These are phyloP conservation scores for Scaptomyza pallida DNA, from an alignment of 1,140 invertebrate genomes.

Conservation along the genomic window DNA sequence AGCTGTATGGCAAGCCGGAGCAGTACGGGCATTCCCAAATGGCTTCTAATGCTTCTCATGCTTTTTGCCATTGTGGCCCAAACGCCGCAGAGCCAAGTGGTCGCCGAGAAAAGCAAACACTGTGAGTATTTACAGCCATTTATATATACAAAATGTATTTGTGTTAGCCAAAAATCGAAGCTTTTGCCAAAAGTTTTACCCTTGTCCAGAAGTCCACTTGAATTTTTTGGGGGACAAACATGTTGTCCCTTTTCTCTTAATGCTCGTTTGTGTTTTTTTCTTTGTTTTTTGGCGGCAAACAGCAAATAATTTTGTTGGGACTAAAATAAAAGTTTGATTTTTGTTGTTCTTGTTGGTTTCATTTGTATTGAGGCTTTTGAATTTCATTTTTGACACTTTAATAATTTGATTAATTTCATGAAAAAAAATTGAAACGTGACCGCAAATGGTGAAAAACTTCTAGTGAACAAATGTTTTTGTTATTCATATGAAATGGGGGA, in stretches of 20 bases:
- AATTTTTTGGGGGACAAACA: slow-evolving; percentile 35
- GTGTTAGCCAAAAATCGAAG: slow-evolving; percentile 27
- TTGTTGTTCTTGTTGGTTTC: too few species aligned
- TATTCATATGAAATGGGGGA: neutral
- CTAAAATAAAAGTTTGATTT: slow-evolving; percentile 33
- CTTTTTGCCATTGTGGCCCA: slow-evolving; percentile 71
- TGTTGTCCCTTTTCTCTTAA: slow-evolving; percentile 30
- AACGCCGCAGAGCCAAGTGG: slow-evolving; percentile 71
- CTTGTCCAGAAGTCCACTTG: slow-evolving; percentile 26
- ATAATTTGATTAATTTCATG: slow-evolving; percentile 21
- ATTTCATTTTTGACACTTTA: slow-evolving; percentile 22
- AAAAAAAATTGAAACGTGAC: neutral
- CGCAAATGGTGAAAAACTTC: neutral
- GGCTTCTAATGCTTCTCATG: slow-evolving; percentile 77
- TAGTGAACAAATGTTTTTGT: neutral
- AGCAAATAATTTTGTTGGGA: slow-evolving; percentile 20
- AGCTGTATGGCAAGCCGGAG: neutral
- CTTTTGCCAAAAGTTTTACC: slow-evolving; percentile 33
- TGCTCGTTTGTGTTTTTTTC: too few species aligned
- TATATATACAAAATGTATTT: slow-evolving; percentile 9
- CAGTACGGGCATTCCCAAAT: slow-evolving; percentile 66
- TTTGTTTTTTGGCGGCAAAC: slow-evolving; percentile 4
- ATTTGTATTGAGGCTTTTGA: neutral
- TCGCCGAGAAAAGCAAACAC: slow-evolving; percentile 82
- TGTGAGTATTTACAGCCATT: slow-evolving; percentile 65